phyloP scores from a whole-genome alignment of 2,888 invertebrate genomes.

The Stenoptilia bipunctidactyla region DNA sequence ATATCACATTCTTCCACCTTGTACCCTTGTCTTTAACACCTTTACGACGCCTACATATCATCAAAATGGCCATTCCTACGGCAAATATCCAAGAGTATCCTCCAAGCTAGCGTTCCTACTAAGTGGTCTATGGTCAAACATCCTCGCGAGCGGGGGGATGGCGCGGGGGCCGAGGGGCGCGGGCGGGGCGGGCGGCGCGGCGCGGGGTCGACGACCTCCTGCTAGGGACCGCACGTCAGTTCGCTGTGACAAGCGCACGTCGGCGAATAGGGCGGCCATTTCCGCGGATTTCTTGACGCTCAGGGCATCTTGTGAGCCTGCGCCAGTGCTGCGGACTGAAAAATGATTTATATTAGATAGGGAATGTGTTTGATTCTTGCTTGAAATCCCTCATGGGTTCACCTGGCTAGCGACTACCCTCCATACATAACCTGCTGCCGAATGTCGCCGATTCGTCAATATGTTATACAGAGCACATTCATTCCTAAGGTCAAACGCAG shows the following conservation, averaged over 20 bases:
- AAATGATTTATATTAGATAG: no score
- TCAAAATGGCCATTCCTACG: no score
- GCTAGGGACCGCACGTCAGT: conserved; percentile 71
- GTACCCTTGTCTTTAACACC: no score
- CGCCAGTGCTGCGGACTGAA: conserved; percentile 59
- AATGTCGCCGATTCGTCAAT: no score
- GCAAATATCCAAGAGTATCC: conserved; percentile 75
- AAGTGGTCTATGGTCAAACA: conserved; percentile 47
- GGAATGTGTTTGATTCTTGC: no score
- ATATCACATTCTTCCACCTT: no score
- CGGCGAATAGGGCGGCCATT: conserved; percentile 88
- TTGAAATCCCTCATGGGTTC: no score
- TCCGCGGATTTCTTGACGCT: conserved; percentile 91
- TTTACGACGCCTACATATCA: no score
- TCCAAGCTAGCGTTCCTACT: conserved; percentile 70
- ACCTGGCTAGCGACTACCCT: no score
- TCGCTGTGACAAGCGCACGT: conserved; percentile 78
- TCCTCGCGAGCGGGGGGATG: conserved; percentile 31
- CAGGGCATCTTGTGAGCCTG: conserved; percentile 76
- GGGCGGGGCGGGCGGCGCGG: conserved; percentile 19
- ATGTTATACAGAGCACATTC: no score
- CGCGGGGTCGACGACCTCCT: conserved; percentile 30
- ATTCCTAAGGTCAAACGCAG: no score
- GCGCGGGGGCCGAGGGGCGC: conserved; percentile 26
- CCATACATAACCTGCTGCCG: no score